Conservation (phyloP, 1,140 invertebrate species). For the Ostrea denselamellosa region DNA sequence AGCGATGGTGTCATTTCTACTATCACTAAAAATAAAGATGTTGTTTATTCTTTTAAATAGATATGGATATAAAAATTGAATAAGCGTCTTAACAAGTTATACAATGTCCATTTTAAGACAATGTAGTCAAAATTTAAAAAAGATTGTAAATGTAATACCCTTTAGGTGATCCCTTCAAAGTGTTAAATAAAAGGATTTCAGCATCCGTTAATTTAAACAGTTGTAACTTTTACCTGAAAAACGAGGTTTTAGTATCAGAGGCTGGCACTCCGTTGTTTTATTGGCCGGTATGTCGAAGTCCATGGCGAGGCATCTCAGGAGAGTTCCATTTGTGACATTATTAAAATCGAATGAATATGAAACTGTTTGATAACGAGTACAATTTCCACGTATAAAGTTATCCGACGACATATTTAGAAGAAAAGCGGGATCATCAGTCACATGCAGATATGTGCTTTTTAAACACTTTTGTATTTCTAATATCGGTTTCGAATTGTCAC, state of each 20-base stretch:
- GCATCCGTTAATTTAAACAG: no score
- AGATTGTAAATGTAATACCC: no score
- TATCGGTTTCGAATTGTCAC: background rate
- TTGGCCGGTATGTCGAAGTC: background rate
- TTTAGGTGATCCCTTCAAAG: no score
- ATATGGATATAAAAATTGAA: no score
- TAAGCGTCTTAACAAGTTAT: no score
- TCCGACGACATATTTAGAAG: background rate
- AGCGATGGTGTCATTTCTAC: background rate
- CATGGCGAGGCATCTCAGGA: background rate
- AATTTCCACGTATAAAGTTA: background rate
- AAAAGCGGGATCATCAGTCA: background rate
- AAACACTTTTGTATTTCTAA: background rate
- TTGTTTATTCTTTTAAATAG: no score
- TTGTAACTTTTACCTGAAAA: background rate
- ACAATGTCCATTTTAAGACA: no score
- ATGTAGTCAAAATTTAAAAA: no score
- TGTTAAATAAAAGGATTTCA: no score
- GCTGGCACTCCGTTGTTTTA: background rate
- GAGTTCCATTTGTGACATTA: background rate
- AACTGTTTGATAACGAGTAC: background rate
- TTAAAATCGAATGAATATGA: background rate
- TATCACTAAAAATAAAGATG: no score
- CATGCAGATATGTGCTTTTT: background rate
- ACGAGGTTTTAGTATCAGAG: background rate